Conservation (phyloP, 1,140 invertebrate genomes). For the Maconellicoccus hirsutus region DNA sequence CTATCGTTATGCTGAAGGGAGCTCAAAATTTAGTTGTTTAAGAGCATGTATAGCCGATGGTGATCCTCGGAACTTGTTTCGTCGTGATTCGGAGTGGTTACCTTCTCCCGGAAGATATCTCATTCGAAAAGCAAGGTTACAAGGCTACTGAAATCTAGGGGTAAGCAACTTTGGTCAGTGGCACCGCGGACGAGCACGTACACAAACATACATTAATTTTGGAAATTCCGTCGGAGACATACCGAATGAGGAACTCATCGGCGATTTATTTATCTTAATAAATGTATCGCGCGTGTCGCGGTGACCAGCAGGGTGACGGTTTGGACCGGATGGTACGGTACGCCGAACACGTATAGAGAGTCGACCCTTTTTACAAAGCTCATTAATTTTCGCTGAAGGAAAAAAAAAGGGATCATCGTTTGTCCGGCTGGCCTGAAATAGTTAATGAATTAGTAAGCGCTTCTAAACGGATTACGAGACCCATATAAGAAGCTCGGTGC, state of each 20-base stretch:
- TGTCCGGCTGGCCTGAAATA: conserved; percentile 17
- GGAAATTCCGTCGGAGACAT: too few species aligned
- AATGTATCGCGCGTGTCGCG: not conserved
- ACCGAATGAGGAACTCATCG: too few species aligned
- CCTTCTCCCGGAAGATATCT: too few species aligned
- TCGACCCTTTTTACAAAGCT: conserved; percentile 11
- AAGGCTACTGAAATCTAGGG: too few species aligned
- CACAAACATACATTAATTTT: not conserved
- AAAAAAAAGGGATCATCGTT: conserved; percentile 21
- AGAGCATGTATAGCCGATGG: too few species aligned
- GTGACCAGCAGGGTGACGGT: not conserved
- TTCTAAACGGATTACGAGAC: conserved; percentile 14
- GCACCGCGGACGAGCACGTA: not conserved
- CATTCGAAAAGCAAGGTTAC: too few species aligned
- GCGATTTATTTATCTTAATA: conserved; percentile 3
- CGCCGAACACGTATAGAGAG: not conserved
- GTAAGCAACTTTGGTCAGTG: too few species aligned
- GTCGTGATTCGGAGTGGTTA: too few species aligned
- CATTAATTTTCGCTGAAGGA: conserved; percentile 19
- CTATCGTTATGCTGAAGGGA: too few species aligned
- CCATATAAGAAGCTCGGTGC: not conserved
- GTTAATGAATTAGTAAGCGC: conserved; percentile 22
- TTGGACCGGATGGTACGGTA: not conserved
- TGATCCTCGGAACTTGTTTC: too few species aligned
- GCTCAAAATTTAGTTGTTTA: too few species aligned